A percentile compares a stretch with the other conserved stretches of the same genome.
phyloP scores from a whole-genome alignment of 2,797 vertebrate species.

The Chromis chromis region DNA sequence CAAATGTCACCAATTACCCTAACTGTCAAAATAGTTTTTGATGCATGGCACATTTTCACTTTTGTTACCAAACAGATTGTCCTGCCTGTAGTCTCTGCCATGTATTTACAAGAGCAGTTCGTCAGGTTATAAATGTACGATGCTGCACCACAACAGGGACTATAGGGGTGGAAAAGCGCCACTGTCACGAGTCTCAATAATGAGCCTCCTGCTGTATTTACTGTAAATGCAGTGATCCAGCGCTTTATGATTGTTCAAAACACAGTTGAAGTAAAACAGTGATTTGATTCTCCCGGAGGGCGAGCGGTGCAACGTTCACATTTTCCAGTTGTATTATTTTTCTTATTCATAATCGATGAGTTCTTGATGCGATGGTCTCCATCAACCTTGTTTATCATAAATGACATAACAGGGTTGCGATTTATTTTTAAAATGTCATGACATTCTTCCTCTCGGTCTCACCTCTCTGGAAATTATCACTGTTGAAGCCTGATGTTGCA shows the following conservation, averaged over 20 bases:
- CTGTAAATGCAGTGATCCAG: conserved; percentile 39
- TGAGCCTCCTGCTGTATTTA: conserved; percentile 35
- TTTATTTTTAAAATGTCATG: conserved; percentile 2
- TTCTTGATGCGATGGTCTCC: no score
- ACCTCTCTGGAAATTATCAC: conserved; percentile 8
- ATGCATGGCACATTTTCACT: not conserved
- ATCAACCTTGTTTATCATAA: not conserved
- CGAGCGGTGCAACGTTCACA: not conserved
- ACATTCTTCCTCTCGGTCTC: not conserved
- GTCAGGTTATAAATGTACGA: not conserved
- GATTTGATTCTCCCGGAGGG: not conserved
- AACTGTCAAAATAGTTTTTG: not conserved
- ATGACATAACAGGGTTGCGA: not conserved
- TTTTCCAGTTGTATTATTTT: not conserved
- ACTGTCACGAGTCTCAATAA: conserved; percentile 2
- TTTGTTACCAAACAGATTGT: not conserved
- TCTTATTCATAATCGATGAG: not conserved
- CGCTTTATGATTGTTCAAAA: conserved; percentile 4
- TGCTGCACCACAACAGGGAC: conserved; percentile 6
- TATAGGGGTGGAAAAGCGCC: not conserved
- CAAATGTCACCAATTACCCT: not conserved
- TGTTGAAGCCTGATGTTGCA: conserved; percentile 23
- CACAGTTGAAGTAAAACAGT: conserved; percentile 7
- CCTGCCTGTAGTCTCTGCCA: not conserved
- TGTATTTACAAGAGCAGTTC: not conserved